A percentile compares a stretch with the other conserved stretches of the same genome.
These are phyloP conservation scores for Copidosoma aretas DNA, from an alignment of 2,888 invertebrate genomes.

Conservation along the genomic window DNA sequence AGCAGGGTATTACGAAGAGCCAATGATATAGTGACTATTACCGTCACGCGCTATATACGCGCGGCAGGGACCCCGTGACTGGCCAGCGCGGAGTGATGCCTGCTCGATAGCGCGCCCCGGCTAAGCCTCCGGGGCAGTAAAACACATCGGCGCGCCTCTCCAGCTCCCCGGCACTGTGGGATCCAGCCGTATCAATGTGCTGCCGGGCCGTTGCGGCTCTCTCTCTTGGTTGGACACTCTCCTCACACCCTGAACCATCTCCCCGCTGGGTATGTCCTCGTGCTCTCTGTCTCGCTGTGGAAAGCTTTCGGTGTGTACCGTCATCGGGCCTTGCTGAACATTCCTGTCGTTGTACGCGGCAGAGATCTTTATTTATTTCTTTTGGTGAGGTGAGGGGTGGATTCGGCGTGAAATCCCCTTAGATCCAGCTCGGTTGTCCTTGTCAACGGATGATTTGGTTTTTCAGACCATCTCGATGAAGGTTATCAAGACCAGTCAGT, in stretches of 20 bases:
- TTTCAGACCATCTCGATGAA: too few species aligned
- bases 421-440: too few species aligned
- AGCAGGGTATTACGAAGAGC: constrained; percentile 50
- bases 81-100: constrained; percentile 61
- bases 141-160: constrained; percentile 27
- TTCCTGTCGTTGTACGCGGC: not conserved
- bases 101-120: constrained; percentile 56
- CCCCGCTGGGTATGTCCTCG: not conserved
- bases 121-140: constrained; percentile 36
- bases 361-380: not conserved
- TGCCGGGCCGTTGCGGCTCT: constrained; percentile 51
- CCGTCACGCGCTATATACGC: constrained; percentile 57
- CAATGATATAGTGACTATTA: constrained; percentile 64
- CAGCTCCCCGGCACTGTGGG: constrained; percentile 48
- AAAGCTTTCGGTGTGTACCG: not conserved
- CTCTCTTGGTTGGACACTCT: not conserved
- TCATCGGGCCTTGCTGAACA: not conserved
- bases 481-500: too few species aligned
- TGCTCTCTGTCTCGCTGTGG: not conserved
- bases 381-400: too few species aligned
- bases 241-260: not conserved
- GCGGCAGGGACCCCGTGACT: constrained; percentile 49
- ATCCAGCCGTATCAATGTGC: constrained; percentile 62
- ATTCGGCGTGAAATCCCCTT: too few species aligned
- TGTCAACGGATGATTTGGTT: too few species aligned